Base-by-base conservation (phyloP, 2,888 invertebrate species). In the Rugalucina vietnamica region DNA sequence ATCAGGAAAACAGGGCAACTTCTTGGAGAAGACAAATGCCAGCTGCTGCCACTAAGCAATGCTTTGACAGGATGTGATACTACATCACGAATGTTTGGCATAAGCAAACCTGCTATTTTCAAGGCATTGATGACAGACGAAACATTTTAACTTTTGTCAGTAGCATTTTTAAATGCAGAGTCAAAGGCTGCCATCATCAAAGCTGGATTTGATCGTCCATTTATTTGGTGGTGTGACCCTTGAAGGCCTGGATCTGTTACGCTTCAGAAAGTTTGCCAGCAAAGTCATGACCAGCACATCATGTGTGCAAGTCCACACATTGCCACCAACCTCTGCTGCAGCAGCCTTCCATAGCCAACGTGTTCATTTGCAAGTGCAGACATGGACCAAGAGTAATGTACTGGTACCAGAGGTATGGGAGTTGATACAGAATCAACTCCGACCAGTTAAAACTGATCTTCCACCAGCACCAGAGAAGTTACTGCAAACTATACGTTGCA, bases 61-160 rank as follows among this genome's bases (percentile, higher is more conserved):
- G 86, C 89, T 43, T 32, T 89, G n/a, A 71, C 79, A 14, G 89
- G 88, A 29, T 89, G 90, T 78, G 85, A 91, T 78, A 87, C 89
- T 24, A 86, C 87, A 27, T 88, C 86, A 4, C 74, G 85, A 32
- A 43, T 90, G 27, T 88, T 57, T 78, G 84, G 87, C n/a, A 71
- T 86, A 3, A 83, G 86, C 14, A 87, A 88, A 76, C 79, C 43
- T 12, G 27, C 71, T 14, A 76, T 75, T 0, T 27, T 88, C 12
- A 84, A 84, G n/a, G 5, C 54, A 79, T 57, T n/a, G n/a, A n/a
- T n/a, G n/a, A n/a, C n/a, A n/a, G n/a, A n/a, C n/a, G n/a, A n/a
- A n/a, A n/a, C n/a, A n/a, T n/a, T n/a, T n/a, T n/a, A n/a, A n/a
- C n/a, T n/a, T n/a, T n/a, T n/a, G n/a, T n/a, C 65, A 34, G 78